Evolutionary conservation across 2,888 invertebrate genomes (phyloP), one percentile per base, ranked within the genome.

Genomic region (Drosophila vallismaia): DNA sequence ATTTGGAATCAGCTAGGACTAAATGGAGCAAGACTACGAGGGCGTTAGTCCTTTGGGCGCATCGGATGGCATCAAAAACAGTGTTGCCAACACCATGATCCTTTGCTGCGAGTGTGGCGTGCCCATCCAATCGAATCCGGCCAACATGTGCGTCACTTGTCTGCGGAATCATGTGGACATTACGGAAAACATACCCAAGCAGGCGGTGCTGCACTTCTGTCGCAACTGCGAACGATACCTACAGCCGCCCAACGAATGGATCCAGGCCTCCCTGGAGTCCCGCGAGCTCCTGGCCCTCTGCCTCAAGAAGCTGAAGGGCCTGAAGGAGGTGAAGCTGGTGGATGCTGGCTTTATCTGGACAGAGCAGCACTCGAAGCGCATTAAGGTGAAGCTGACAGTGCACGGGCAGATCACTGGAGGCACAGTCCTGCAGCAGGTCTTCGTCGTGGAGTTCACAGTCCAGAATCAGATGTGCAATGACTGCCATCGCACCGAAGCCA

Each of bases 271-370:
- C 0, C 92, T 98, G n/a, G 98, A 99, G 92, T 99, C 98, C 0
- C 93, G 96, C 19, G 98, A 99, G 91, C 93, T 99, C 1, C 92
- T 99, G 1, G 94, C 96, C 0, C 91, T 99, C 0, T 99, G 99
- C 86, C 93, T 99, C 53, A 98, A 98, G 90, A 97, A 96, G 89
- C 91, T 99, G 26, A 99, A 96, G 91, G 97, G 97, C 0, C 92
- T 99, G 6, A 96, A 94, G 87, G 94, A 96, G 89, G 96, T 99
- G 0, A 97, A 98, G 88, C 93, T 99, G 12, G 93, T 99, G 57
- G 99, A 99, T 93, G 99, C 99, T 42, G 95, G 96, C 0, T 99
- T 99, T 93, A 94, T 98, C 3, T 99, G 99, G 99, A 99, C 99
- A 8, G 99, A 99, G 90, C 98, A 99, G 38, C 99, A 99, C 93